Conservation (phyloP, 2,888 invertebrate species). For the Gryllus longicercus region DNA sequence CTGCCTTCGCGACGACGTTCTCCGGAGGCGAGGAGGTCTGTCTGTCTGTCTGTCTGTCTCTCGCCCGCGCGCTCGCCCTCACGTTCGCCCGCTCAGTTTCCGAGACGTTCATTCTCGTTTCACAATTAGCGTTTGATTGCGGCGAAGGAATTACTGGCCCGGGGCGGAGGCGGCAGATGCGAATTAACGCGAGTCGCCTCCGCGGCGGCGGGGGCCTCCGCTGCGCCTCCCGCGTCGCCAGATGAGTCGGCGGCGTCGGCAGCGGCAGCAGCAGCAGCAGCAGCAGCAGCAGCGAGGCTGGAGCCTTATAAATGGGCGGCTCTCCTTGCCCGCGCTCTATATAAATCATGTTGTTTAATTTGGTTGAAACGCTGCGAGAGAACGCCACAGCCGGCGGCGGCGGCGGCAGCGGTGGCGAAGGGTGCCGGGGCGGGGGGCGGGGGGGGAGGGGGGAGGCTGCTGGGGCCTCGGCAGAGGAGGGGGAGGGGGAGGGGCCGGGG, state of each 20-base stretch:
- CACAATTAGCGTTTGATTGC: slow-evolving; percentile 17
- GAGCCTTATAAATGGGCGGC: slow-evolving; percentile 17
- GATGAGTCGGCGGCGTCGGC: background rate
- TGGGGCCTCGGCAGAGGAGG: too few species aligned
- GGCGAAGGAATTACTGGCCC: background rate
- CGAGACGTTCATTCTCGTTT: background rate
- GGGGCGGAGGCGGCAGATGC: background rate
- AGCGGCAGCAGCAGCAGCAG: background rate
- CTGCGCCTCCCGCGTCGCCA: background rate
- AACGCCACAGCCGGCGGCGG: background rate
- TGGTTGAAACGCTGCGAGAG: background rate
- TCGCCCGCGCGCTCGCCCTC: too few species aligned
- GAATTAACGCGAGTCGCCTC: background rate
- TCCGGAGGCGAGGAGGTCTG: too few species aligned
- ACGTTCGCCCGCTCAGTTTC: background rate
- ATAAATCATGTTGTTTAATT: slow-evolving; percentile 17
- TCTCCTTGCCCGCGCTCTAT: slow-evolving; percentile 6
- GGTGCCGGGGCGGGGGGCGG: too few species aligned
- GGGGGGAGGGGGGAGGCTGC: too few species aligned
- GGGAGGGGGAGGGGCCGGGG: too few species aligned
- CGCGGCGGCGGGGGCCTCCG: background rate
- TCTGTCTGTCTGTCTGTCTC: too few species aligned
- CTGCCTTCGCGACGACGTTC: too few species aligned
- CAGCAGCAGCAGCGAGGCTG: background rate
- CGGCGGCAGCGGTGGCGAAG: background rate